phyloP scores from a whole-genome alignment of 1,140 invertebrate genomes.

The Alviniconcha marisindica region DNA sequence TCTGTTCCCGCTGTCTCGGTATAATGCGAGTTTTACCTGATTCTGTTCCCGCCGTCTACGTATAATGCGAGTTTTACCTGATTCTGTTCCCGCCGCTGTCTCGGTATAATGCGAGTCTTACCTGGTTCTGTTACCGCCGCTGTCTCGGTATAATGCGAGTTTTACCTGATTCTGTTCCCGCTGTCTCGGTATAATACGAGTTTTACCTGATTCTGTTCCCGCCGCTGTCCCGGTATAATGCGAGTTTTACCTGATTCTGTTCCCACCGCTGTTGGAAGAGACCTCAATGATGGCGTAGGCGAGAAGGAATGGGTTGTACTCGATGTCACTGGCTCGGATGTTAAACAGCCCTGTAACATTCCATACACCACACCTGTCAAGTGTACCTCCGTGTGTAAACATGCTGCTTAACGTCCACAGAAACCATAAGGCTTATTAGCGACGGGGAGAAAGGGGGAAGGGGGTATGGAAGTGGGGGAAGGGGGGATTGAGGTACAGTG shows the following conservation, averaged over 20 bases:
- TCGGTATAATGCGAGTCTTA: background rate
- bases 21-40: background rate
- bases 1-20: background rate
- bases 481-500: too few species aligned
- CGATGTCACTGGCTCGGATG: slow-evolving; percentile 93
- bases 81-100: too few species aligned
- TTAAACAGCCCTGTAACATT: slow-evolving; percentile 91
- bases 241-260: background rate
- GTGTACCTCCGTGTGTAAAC: too few species aligned
- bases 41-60: background rate
- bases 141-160: too few species aligned
- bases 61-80: background rate
- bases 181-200: too few species aligned
- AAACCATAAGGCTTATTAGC: too few species aligned
- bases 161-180: too few species aligned
- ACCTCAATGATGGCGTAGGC: slow-evolving; percentile 86
- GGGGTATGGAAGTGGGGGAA: too few species aligned
- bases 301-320: slow-evolving; percentile 97
- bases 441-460: too few species aligned
- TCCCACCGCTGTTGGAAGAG: too few species aligned
- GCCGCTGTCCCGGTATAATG: background rate
- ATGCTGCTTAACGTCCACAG: too few species aligned
- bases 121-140: background rate
- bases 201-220: background rate
- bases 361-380: too few species aligned